These are phyloP conservation scores for Enteromius argenteus DNA, from an alignment of 2,797 vertebrate genomes.

Conservation along the genomic window DNA sequence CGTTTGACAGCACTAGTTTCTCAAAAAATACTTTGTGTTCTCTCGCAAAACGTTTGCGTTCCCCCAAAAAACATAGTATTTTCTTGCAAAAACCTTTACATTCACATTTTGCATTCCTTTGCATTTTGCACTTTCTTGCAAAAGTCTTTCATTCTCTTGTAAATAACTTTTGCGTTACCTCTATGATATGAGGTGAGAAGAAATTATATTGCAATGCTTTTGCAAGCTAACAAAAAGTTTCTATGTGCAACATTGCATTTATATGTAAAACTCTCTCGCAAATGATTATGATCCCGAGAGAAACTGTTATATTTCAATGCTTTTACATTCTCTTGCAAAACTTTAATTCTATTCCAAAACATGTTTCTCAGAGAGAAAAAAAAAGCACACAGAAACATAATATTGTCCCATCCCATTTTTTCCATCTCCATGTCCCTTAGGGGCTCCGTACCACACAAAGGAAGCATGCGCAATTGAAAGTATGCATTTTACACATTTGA, in stretches of 20 bases:
- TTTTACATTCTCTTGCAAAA: neutral
- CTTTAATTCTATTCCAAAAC: neutral
- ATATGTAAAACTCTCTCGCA: neutral
- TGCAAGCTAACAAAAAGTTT: neutral
- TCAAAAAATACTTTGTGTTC: no score
- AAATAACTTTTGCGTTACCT: neutral
- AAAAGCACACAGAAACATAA: neutral
- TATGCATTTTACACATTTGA: slow-evolving; percentile 28
- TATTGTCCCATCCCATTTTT: neutral
- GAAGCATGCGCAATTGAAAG: slow-evolving; percentile 55
- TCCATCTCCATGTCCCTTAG: neutral
- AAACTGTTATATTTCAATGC: neutral
- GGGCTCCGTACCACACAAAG: slow-evolving; percentile 30
- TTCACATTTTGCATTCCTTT: no score
- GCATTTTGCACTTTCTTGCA: neutral
- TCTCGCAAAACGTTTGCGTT: no score
- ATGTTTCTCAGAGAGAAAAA: neutral
- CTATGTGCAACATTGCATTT: neutral
- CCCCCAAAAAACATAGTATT: neutral
- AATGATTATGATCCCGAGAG: neutral
- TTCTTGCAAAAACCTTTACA: neutral
- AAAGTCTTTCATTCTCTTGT: neutral
- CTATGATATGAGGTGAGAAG: neutral
- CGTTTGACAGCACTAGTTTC: no score
- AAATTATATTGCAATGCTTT: neutral